Conservation (phyloP, 2,888 invertebrate genomes). For the Acanthacorydalis orientalis region DNA sequence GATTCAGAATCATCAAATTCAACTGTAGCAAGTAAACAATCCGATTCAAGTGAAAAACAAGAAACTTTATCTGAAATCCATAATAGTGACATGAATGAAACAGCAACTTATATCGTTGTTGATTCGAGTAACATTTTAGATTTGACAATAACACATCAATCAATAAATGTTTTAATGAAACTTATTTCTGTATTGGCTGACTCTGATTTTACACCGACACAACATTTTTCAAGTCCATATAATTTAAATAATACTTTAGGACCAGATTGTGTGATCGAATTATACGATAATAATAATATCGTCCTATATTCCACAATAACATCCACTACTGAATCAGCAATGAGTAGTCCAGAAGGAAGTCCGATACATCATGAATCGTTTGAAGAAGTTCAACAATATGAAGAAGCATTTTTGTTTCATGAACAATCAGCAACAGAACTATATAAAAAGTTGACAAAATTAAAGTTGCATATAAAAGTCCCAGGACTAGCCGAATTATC, state of each 20-base stretch:
- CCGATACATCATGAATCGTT: not conserved
- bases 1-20: slow-evolving; percentile 22
- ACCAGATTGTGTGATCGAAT: not conserved
- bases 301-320: not conserved
- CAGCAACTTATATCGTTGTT: slow-evolving; percentile 49
- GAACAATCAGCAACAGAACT: slow-evolving; percentile 34
- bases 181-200: not conserved
- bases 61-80: not conserved
- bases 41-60: slow-evolving; percentile 14
- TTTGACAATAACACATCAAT: slow-evolving; percentile 49
- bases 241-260: slow-evolving; percentile 1
- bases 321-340: not conserved
- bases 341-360: not conserved
- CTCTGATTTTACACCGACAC: not conserved
- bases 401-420: slow-evolving; percentile 23
- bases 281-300: slow-evolving; percentile 4
- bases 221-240: not conserved
- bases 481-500: slow-evolving; percentile 45
- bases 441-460: slow-evolving; percentile 44
- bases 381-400: not conserved
- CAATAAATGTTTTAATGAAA: slow-evolving; percentile 25
- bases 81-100: slow-evolving; percentile 11
- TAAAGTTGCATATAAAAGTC: slow-evolving; percentile 44
- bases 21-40: slow-evolving; percentile 20
- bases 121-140: slow-evolving; percentile 50